phyloP scores from a whole-genome alignment of 2,797 vertebrate species.

The Yasuhikotakia modesta region DNA sequence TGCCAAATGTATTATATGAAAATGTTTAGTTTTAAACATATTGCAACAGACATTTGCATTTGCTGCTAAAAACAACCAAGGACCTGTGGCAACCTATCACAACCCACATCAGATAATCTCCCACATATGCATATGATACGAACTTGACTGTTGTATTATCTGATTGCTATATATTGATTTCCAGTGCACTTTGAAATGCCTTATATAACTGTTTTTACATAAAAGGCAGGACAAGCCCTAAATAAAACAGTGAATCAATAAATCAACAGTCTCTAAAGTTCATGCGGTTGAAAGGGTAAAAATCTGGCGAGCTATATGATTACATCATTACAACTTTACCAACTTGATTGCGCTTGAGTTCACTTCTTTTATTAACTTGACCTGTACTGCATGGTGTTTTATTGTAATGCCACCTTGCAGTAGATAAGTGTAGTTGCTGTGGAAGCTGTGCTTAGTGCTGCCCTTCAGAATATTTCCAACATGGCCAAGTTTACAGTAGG shows the following conservation, averaged over 20 bases:
- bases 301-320: no score
- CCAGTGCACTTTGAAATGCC: not conserved
- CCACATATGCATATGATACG: not conserved
- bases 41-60: not conserved
- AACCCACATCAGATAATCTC: not conserved
- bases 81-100: no score
- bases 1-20: not conserved
- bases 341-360: no score
- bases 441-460: not conserved
- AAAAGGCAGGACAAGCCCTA: no score
- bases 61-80: no score
- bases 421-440: not conserved
- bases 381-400: not conserved
- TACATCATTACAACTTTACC: no score
- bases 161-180: not conserved
- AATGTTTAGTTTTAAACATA: not conserved
- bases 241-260: no score
- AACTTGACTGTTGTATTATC: not conserved
- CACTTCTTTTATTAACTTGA: no score
- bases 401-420: not conserved
- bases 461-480: not conserved
- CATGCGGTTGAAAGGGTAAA: no score
- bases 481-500: not conserved
- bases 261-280: no score
- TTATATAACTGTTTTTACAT: no score